Evolutionary conservation across 2,797 vertebrate genomes (phyloP).

Genomic region (Lutra lutra): DNA sequence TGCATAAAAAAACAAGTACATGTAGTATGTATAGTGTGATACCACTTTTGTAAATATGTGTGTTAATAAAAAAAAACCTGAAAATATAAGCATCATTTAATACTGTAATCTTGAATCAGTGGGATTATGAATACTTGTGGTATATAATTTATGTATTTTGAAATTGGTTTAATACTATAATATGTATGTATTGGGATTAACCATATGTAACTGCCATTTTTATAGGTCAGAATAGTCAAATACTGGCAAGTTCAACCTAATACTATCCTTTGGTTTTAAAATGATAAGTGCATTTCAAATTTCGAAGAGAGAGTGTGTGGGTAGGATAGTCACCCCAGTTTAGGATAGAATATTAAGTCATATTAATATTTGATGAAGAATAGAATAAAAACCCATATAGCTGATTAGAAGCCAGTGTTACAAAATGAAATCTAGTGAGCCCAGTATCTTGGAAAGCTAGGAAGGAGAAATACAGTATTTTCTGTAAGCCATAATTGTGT

Average conservation of each 20-base stretch:
- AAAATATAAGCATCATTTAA: neutral
- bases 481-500: neutral
- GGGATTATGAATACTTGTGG: neutral
- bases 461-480: neutral
- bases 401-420: neutral
- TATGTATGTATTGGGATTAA: neutral
- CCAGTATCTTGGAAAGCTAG: neutral
- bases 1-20: neutral
- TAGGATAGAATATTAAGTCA: neutral
- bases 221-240: neutral
- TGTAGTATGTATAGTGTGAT: neutral
- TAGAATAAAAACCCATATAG: neutral
- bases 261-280: neutral
- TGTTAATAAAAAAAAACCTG: neutral
- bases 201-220: neutral
- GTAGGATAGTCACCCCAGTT: neutral
- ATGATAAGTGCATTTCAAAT: neutral
- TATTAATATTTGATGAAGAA: neutral
- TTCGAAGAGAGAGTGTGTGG: neutral
- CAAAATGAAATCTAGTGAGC: neutral
- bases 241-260: neutral
- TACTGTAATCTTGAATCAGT: neutral
- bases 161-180: neutral
- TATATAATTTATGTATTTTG: neutral
- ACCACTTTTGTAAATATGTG: neutral